Percentiles rank a stretch among this genome's conserved stretches.
These are phyloP conservation scores for Embidobia sp. DNA, from an alignment of 2,888 invertebrate genomes.

Conservation along the genomic window DNA sequence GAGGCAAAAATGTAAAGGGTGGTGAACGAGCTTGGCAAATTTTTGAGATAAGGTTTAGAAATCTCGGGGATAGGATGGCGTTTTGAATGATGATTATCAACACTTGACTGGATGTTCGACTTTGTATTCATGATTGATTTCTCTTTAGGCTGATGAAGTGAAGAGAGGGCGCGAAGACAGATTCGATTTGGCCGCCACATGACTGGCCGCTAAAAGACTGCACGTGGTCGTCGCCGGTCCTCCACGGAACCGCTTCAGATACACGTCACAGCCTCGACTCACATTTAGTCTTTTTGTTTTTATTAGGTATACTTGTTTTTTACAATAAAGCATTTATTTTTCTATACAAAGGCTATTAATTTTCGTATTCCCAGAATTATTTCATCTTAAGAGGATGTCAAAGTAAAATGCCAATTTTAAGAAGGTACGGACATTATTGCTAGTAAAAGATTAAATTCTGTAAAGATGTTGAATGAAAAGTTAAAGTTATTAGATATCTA, in stretches of 20 bases:
- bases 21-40: slow-evolving; percentile 50
- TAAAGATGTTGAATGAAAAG: too few species aligned
- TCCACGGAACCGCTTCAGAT: slow-evolving; percentile 11
- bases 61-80: slow-evolving; percentile 19
- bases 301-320: slow-evolving; percentile 34
- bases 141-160: slow-evolving; percentile 75
- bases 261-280: slow-evolving; percentile 21
- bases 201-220: slow-evolving; percentile 67
- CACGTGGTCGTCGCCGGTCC: slow-evolving; percentile 4
- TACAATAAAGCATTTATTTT: slow-evolving; percentile 27
- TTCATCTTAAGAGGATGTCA: too few species aligned
- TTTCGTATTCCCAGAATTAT: not conserved
- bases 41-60: slow-evolving; percentile 22
- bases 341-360: slow-evolving; percentile 10
- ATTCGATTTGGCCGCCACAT: slow-evolving; percentile 68
- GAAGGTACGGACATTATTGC: too few species aligned
- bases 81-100: slow-evolving; percentile 4
- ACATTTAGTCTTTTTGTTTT: slow-evolving; percentile 33
- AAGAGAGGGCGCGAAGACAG: slow-evolving; percentile 49
- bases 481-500: too few species aligned
- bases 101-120: slow-evolving; percentile 13
- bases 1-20: slow-evolving; percentile 2
- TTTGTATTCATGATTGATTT: slow-evolving; percentile 63
- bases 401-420: too few species aligned
- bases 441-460: too few species aligned